A percentile compares a stretch with the other conserved stretches of the same genome.
Conservation (phyloP, 2,888 invertebrate species). For the Drosophila pegasa region DNA sequence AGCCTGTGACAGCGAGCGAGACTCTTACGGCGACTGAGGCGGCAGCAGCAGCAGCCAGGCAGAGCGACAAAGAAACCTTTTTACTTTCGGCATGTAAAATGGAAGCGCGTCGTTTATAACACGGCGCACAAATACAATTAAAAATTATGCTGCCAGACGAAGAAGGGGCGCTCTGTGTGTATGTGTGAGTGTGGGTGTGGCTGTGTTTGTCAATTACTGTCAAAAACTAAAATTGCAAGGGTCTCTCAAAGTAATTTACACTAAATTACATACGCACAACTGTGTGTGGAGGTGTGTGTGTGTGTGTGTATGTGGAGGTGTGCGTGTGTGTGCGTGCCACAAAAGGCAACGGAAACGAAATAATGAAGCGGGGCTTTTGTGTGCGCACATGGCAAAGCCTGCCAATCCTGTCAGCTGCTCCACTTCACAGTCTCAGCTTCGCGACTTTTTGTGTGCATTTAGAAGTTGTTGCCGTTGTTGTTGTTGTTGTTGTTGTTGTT, state of each 20-base stretch:
- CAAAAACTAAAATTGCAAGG: conserved; percentile 63
- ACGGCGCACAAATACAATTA: conserved; percentile 69
- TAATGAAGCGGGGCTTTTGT: conserved; percentile 72
- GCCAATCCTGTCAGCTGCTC: conserved; percentile 27
- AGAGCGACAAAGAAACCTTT: conserved; percentile 42
- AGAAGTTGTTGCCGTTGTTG: conserved; percentile 6
- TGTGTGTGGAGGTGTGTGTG: conserved; percentile 28
- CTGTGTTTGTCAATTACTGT: conserved; percentile 50
- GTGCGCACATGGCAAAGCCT: conserved; percentile 54
- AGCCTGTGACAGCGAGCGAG: background rate
- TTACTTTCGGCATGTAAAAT: conserved; percentile 35
- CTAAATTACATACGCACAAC: conserved; percentile 73
- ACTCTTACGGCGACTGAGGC: background rate
- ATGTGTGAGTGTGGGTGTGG: conserved; percentile 21
- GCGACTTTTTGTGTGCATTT: conserved; percentile 39
- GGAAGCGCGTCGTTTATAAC: conserved; percentile 54
- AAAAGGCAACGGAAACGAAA: conserved; percentile 67
- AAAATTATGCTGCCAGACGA: conserved; percentile 66
- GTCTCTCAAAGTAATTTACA: conserved; percentile 74
- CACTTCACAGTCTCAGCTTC: conserved; percentile 27
- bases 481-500: conserved; percentile 9
- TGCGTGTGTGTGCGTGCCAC: conserved; percentile 37
- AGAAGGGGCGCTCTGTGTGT: conserved; percentile 19
- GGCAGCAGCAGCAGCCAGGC: conserved; percentile 6
- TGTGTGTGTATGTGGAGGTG: conserved; percentile 22